Conservation (phyloP, 2,797 vertebrate species). For the Pseudomugil tenellus region DNA sequence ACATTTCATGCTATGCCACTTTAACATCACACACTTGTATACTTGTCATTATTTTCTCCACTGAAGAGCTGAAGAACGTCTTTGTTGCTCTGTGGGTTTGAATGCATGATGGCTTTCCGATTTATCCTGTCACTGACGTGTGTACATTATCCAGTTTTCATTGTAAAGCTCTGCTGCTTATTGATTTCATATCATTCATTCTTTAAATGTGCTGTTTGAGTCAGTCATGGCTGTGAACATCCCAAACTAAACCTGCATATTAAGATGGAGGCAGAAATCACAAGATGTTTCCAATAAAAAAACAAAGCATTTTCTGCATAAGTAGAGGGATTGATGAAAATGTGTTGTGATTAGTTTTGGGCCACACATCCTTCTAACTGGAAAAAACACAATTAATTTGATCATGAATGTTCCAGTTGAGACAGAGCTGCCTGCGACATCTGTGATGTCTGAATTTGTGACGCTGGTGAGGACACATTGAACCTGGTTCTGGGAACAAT, state of each 20-base stretch:
- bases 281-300: slow-evolving; percentile 13
- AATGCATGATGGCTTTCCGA: neutral
- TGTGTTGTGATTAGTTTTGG: slow-evolving; percentile 5
- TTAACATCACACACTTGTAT: neutral
- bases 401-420: slow-evolving; percentile 13
- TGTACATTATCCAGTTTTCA: neutral
- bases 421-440: slow-evolving; percentile 9
- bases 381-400: slow-evolving; percentile 12
- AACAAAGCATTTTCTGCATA: slow-evolving; percentile 2
- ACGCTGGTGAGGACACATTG: slow-evolving; percentile 20
- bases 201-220: too few relatives aligned
- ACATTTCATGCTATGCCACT: neutral
- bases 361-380: slow-evolving; percentile 11
- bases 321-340: slow-evolving; percentile 2
- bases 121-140: neutral
- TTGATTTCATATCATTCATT: neutral
- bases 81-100: neutral
- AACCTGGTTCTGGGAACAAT: slow-evolving; percentile 32
- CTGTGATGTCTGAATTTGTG: slow-evolving; percentile 20
- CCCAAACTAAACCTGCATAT: slow-evolving; percentile 1
- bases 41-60: neutral
- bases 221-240: neutral
- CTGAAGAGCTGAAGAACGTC: neutral
- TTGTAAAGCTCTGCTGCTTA: neutral
- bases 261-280: slow-evolving; percentile 7